Conservation (phyloP, 2,888 invertebrate genomes). For the Oligia latruncula region DNA sequence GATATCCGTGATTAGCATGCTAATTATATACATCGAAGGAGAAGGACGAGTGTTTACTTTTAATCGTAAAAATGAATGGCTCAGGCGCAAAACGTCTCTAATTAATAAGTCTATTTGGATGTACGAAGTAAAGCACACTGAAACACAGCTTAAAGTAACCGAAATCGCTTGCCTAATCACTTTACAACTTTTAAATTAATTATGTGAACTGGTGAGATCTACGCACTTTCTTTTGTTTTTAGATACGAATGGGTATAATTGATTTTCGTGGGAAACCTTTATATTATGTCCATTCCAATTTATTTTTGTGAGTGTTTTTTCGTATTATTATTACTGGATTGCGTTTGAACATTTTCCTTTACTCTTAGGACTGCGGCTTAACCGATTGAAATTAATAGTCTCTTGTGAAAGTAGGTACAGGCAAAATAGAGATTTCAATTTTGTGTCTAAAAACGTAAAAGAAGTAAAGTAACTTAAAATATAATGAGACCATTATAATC, state of each 20-base stretch:
- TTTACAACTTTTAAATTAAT: slow-evolving; percentile 41
- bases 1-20: not conserved
- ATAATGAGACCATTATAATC: not conserved
- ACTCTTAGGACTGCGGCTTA: not conserved
- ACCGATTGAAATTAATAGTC: not conserved
- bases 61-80: not conserved
- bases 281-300: not conserved
- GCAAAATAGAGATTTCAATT: not conserved
- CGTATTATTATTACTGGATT: not conserved
- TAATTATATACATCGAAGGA: not conserved
- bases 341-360: not conserved
- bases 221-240: slow-evolving; percentile 25
- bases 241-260: not conserved
- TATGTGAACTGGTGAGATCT: not conserved
- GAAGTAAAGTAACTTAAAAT: not conserved
- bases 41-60: not conserved
- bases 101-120: not conserved
- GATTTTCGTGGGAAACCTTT: not conserved
- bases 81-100: too few species aligned
- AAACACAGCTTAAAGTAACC: slow-evolving; percentile 5
- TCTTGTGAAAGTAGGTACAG: not conserved
- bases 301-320: not conserved
- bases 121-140: slow-evolving; percentile 6
- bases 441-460: not conserved
- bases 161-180: slow-evolving; percentile 27